Conservation (phyloP, 2,888 invertebrate species). For the Achlya flavicornis region DNA sequence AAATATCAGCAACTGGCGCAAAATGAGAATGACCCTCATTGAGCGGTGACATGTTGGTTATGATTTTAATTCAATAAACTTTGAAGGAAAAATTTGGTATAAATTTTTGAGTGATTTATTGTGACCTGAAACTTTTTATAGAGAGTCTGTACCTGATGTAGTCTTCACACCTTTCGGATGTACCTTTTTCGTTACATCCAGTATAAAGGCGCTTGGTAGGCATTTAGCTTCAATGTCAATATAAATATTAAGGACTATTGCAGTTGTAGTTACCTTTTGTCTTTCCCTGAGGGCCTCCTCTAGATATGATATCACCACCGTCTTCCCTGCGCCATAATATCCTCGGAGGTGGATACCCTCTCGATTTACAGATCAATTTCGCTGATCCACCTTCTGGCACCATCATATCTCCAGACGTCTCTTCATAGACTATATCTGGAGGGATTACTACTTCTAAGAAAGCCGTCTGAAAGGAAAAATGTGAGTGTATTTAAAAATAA, state of each 20-base stretch:
- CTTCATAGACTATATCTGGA: slow-evolving; percentile 94
- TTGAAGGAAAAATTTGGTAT: no score
- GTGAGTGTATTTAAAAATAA: slow-evolving; percentile 17
- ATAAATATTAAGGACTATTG: neutral
- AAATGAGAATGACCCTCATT: no score
- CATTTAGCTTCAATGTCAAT: no score
- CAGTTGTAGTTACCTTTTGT: slow-evolving; percentile 85
- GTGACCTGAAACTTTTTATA: no score
- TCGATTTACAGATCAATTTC: slow-evolving; percentile 93
- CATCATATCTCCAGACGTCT: slow-evolving; percentile 96
- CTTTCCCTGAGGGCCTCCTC: slow-evolving; percentile 88
- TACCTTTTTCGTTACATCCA: no score
- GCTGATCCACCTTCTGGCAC: slow-evolving; percentile 96
- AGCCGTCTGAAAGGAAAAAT: slow-evolving; percentile 85
- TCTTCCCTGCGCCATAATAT: slow-evolving; percentile 95
- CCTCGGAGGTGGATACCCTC: slow-evolving; percentile 92
- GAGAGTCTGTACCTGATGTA: no score
- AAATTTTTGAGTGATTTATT: no score
- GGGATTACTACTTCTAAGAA: slow-evolving; percentile 96
- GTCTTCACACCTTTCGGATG: no score
- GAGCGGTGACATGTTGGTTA: no score
- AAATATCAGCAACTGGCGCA: no score
- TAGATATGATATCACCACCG: slow-evolving; percentile 90
- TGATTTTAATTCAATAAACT: no score
- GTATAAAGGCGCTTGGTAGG: no score